These are phyloP conservation scores for Parauchenoglanis ngamensis DNA, from an alignment of 2,797 vertebrate species.

Conservation along the genomic window DNA sequence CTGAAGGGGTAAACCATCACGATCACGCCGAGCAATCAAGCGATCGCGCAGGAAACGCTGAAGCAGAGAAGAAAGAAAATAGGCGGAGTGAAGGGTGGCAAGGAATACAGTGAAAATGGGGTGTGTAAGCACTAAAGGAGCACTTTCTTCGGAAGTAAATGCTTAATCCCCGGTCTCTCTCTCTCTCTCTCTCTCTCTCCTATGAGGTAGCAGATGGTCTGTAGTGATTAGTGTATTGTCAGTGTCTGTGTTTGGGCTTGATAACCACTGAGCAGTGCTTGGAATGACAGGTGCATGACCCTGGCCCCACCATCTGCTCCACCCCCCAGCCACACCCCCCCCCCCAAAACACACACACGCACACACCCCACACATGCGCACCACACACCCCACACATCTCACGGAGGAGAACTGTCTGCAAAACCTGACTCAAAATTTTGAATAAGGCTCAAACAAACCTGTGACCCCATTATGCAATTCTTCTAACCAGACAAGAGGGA, in stretches of 20 bases:
- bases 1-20: not conserved
- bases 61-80: not conserved
- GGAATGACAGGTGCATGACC: constrained; percentile 83
- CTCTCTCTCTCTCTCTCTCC: constrained; percentile 49
- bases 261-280: constrained; percentile 78
- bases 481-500: not conserved
- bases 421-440: constrained; percentile 35
- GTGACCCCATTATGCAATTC: not conserved
- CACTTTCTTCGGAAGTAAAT: constrained; percentile 7
- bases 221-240: constrained; percentile 85
- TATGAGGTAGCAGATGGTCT: constrained; percentile 80
- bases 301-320: constrained; percentile 78
- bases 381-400: constrained; percentile 39
- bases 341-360: constrained; percentile 41
- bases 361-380: constrained; percentile 52
- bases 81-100: not conserved
- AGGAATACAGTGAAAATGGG: not conserved
- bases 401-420: constrained; percentile 52
- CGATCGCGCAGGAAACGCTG: not conserved
- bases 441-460: constrained; percentile 27
- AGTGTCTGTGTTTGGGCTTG: constrained; percentile 76
- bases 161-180: constrained; percentile 27
- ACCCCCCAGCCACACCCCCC: constrained; percentile 60
- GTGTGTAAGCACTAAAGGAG: not conserved
- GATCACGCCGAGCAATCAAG: not conserved